Evolutionary conservation across 2,113 vertebrate genomes (phyloP).

Genomic region (Varanus komodoensis): DNA sequence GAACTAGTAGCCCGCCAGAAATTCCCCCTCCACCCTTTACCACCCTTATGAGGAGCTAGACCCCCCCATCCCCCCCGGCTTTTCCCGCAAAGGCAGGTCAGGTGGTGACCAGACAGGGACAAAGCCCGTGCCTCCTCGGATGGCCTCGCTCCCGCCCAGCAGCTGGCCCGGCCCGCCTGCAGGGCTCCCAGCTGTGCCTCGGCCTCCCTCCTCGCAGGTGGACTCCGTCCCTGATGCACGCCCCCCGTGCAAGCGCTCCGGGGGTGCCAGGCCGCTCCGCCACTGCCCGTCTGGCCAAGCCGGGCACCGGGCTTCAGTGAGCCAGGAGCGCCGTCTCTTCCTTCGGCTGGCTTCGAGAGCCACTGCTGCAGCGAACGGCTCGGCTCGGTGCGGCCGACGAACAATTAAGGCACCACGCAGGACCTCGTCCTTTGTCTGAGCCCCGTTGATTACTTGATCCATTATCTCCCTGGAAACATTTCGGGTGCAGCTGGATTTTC

Average conservation of each 20-base stretch:
- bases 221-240: conserved; percentile 77
- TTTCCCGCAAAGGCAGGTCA: fast-evolving
- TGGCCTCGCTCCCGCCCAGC: background rate
- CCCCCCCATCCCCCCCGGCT: background rate
- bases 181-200: conserved; percentile 16
- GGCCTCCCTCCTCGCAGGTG: conserved; percentile 17
- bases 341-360: conserved; percentile 24
- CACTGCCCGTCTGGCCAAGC: background rate
- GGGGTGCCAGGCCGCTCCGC: conserved; percentile 50
- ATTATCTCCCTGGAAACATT: conserved; percentile 74
- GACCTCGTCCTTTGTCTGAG: conserved; percentile 60
- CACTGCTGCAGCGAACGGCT: background rate
- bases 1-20: fast-evolving
- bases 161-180: background rate
- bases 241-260: conserved; percentile 67
- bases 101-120: fast-evolving
- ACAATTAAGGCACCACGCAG: conserved; percentile 50
- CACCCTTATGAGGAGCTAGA: fast-evolving
- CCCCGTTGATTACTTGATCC: conserved; percentile 75
- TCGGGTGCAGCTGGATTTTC: conserved; percentile 67
- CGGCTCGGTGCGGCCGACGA: conserved; percentile 57
- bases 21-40: fast-evolving
- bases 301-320: background rate
- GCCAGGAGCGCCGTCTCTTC: background rate
- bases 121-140: background rate